phyloP scores from a whole-genome alignment of 1,140 invertebrate genomes.

The Drosophila truncata region DNA sequence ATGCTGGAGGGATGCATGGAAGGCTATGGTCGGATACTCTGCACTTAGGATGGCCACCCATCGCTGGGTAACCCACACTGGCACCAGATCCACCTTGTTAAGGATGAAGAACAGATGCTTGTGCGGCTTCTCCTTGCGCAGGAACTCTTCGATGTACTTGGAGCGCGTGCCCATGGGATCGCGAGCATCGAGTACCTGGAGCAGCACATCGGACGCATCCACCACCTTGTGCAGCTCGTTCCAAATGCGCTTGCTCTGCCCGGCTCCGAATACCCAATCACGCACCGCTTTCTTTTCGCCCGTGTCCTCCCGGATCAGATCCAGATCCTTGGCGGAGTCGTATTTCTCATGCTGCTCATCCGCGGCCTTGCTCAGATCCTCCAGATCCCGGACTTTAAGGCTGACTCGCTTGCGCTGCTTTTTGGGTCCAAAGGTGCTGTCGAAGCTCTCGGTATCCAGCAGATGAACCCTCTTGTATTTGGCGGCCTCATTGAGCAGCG shows the following conservation, averaged over 20 bases:
- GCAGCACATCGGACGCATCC: slow-evolving; percentile 98
- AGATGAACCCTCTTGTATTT: slow-evolving; percentile 97
- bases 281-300: slow-evolving; percentile 91
- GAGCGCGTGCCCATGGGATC: slow-evolving; percentile 98
- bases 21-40: slow-evolving; percentile 99
- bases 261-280: slow-evolving; percentile 96
- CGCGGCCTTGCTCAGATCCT: slow-evolving; percentile 90
- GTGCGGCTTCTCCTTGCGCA: slow-evolving; percentile 95
- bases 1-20: slow-evolving; percentile 98
- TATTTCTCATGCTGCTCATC: slow-evolving; percentile 92
- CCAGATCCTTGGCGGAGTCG: slow-evolving; percentile 91
- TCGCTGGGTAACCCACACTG: slow-evolving; percentile 98
- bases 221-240: slow-evolving; percentile 99
- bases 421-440: slow-evolving; percentile 97
- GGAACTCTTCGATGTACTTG: slow-evolving; percentile 95
- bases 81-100: slow-evolving; percentile 98
- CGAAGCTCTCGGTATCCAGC: slow-evolving; percentile 97
- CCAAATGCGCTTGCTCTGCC: slow-evolving; percentile 99
- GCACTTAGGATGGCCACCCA: slow-evolving; percentile 97
- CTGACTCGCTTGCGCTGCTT: slow-evolving; percentile 96
- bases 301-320: slow-evolving; percentile 93
- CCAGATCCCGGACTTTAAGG: slow-evolving; percentile 90
- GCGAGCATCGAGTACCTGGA: slow-evolving; percentile 97
- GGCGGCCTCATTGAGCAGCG: slow-evolving; percentile 96
- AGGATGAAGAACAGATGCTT: slow-evolving; percentile 98